phyloP scores from a whole-genome alignment of 1,140 invertebrate species.

The Saxidomus purpurata region DNA sequence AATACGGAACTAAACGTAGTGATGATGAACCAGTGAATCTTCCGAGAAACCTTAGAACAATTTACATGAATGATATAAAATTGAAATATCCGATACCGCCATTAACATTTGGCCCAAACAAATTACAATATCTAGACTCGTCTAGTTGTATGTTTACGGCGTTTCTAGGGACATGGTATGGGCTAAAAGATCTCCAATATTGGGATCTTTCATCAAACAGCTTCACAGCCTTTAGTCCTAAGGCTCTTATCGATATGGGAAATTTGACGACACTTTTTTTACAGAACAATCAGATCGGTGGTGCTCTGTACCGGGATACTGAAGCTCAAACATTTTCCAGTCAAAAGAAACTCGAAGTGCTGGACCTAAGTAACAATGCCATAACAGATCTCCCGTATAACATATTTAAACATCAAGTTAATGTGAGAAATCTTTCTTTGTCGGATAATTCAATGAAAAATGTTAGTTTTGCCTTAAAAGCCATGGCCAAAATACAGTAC shows the following conservation, averaged over 20 bases:
- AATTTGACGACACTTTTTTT: not conserved
- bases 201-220: not conserved
- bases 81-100: constrained; percentile 8
- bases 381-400: constrained; percentile 21
- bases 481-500: not conserved
- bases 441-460: constrained; percentile 15
- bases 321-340: constrained; percentile 23
- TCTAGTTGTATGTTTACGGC: constrained; percentile 3
- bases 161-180: constrained; percentile 3
- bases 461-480: not conserved
- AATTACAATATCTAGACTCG: constrained; percentile 5
- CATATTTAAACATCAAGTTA: constrained; percentile 5
- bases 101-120: not conserved
- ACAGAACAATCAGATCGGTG: constrained; percentile 24
- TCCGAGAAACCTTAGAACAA: constrained; percentile 13
- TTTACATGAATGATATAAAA: constrained; percentile 41
- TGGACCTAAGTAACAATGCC: not conserved
- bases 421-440: not conserved
- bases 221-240: not conserved
- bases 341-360: constrained; percentile 8
- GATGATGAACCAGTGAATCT: not conserved
- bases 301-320: not conserved
- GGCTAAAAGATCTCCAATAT: not conserved
- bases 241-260: constrained; percentile 3
- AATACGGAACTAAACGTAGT: not conserved